Conservation (phyloP, 1,140 invertebrate species). For the Hylyphantes graminicola region DNA sequence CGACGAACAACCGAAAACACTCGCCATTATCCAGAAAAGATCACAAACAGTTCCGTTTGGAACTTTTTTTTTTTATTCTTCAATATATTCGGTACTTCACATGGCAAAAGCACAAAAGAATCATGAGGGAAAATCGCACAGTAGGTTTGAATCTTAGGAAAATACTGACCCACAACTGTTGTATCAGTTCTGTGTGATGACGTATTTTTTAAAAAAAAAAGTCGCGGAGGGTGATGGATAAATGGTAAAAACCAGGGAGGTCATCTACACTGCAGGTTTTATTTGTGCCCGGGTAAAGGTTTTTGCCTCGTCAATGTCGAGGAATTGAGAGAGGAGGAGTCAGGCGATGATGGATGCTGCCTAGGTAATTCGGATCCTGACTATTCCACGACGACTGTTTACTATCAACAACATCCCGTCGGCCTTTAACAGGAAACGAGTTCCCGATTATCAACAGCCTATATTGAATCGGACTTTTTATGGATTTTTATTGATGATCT, state of each 20-base stretch:
- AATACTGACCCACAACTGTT: constrained; percentile 58
- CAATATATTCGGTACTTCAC: background rate
- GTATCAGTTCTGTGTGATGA: constrained; percentile 17
- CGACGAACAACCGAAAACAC: constrained; percentile 52
- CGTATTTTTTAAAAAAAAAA: constrained; percentile 48
- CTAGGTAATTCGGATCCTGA: constrained; percentile 28
- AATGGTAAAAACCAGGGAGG: constrained; percentile 17
- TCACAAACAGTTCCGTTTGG: constrained; percentile 54
- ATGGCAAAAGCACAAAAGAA: background rate
- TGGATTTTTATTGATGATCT: too few relatives aligned
- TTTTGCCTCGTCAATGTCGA: constrained; percentile 54
- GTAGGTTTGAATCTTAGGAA: constrained; percentile 2
- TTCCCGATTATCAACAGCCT: constrained; percentile 15
- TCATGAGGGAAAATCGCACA: too few relatives aligned
- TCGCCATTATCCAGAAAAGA: constrained; percentile 43
- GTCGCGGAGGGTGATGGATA: constrained; percentile 9
- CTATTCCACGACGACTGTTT: constrained; percentile 50
- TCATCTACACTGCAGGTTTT: constrained; percentile 37
- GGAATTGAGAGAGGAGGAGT: constrained; percentile 44
- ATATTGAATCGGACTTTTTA: too few relatives aligned
- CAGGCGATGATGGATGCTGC: constrained; percentile 46
- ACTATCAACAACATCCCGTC: constrained; percentile 58
- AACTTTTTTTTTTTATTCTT: background rate
- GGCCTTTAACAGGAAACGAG: constrained; percentile 18
- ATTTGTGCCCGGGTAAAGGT: constrained; percentile 27